These are phyloP conservation scores for Andrena praecox DNA, from an alignment of 2,888 invertebrate genomes.

Conservation along the genomic window DNA sequence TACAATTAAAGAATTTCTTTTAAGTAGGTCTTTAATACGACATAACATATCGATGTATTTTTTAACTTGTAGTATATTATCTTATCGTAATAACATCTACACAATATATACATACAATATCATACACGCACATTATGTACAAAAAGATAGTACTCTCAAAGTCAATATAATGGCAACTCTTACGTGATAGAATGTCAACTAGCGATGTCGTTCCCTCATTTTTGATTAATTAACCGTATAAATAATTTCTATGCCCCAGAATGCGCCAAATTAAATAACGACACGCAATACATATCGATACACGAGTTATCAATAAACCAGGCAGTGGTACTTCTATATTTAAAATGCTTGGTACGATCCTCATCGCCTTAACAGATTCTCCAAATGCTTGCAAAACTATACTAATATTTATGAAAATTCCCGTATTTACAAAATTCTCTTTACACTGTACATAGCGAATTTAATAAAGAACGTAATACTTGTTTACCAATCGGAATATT, in stretches of 20 bases:
- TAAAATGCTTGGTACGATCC: slow-evolving; percentile 66
- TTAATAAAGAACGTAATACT: slow-evolving; percentile 45
- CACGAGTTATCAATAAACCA: slow-evolving; percentile 72
- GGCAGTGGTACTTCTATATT: slow-evolving; percentile 77
- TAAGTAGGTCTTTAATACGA: slow-evolving; percentile 34
- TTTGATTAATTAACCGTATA: slow-evolving; percentile 52
- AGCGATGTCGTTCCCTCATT: slow-evolving; percentile 45
- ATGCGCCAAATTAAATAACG: slow-evolving; percentile 66
- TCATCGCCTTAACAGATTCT: slow-evolving; percentile 55
- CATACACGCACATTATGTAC: slow-evolving; percentile 71
- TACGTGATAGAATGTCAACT: slow-evolving; percentile 57
- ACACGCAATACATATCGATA: slow-evolving; percentile 66
- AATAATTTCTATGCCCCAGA: slow-evolving; percentile 61
- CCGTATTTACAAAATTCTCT: slow-evolving; percentile 78
- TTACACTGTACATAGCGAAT: slow-evolving; percentile 79
- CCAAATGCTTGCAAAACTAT: slow-evolving; percentile 65
- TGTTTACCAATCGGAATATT: slow-evolving; percentile 32
- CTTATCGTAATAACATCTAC: slow-evolving; percentile 70
- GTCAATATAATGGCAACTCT: slow-evolving; percentile 66
- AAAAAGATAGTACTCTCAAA: slow-evolving; percentile 66
- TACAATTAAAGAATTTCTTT: slow-evolving; percentile 22
- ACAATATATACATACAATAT: slow-evolving; percentile 70
- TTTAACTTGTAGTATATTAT: slow-evolving; percentile 69
- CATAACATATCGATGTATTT: slow-evolving; percentile 39
- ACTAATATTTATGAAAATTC: slow-evolving; percentile 69